Evolutionary conservation across 2,888 invertebrate genomes (phyloP).

Genomic region (Anarsia innoxiella): DNA sequence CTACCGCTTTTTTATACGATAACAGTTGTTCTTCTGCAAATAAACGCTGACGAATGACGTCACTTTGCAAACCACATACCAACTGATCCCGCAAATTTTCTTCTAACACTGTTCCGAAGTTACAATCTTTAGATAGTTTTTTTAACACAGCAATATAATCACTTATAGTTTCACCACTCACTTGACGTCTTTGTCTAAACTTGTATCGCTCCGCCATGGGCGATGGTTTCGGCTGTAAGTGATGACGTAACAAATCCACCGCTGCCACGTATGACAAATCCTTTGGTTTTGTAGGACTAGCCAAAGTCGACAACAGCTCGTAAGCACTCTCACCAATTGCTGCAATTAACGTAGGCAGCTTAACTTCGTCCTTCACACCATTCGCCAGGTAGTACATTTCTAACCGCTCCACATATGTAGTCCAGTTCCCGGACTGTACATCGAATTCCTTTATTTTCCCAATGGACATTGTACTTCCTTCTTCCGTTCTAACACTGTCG

Average conservation of each 20-base stretch:
- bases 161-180: background rate
- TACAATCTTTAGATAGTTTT: background rate
- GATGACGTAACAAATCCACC: background rate
- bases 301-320: background rate
- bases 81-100: background rate
- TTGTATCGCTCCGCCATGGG: background rate
- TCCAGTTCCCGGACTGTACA: too few species aligned
- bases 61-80: background rate
- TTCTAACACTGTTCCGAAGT: background rate
- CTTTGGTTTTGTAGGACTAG: background rate
- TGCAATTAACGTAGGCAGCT: too few species aligned
- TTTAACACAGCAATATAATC: background rate
- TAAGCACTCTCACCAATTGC: background rate
- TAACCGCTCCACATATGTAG: too few species aligned
- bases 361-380: too few species aligned
- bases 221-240: background rate
- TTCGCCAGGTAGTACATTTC: too few species aligned
- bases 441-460: too few species aligned
- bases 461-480: too few species aligned
- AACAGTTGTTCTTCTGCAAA: background rate
- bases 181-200: background rate
- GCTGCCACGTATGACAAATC: background rate
- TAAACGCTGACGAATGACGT: background rate
- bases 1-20: background rate
- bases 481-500: too few species aligned